phyloP scores from a whole-genome alignment of 2,888 invertebrate species.

The Oscheius sp. region DNA sequence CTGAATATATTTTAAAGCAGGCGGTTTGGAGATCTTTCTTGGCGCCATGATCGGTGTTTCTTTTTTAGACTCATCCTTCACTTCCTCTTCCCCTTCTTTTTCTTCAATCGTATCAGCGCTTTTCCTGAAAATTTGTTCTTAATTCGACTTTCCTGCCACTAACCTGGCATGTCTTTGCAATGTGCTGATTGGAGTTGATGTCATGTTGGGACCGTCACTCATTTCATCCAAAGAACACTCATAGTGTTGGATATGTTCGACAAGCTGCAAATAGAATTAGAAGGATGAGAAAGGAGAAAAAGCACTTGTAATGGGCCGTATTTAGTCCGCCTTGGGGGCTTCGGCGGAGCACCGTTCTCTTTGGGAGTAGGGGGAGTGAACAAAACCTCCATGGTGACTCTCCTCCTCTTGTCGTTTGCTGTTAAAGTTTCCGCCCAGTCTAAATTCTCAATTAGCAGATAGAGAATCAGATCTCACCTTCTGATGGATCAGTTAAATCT shows the following conservation, averaged over 20 bases:
- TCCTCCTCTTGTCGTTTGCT: not conserved
- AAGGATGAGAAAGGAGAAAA: not conserved
- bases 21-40: constrained; percentile 11
- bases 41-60: constrained; percentile 15
- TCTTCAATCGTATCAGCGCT: not conserved
- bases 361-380: constrained; percentile 19
- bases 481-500: not conserved
- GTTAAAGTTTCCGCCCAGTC: constrained; percentile 9
- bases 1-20: not conserved
- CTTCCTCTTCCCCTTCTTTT: not conserved
- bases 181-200: constrained; percentile 48
- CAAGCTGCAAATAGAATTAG: constrained; percentile 1
- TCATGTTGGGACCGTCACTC: constrained; percentile 33
- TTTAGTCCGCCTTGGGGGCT: constrained; percentile 38
- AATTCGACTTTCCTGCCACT: not conserved
- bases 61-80: not conserved
- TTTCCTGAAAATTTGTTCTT: not conserved
- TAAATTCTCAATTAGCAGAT: not conserved
- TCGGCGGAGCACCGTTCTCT: constrained; percentile 34
- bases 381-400: constrained; percentile 18
- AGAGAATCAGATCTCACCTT: no score
- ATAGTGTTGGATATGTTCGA: constrained; percentile 26
- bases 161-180: constrained; percentile 23
- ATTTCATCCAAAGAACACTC: constrained; percentile 28
- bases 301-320: not conserved